phyloP scores from a whole-genome alignment of 2,797 vertebrate genomes.

The Lagodon rhomboides region DNA sequence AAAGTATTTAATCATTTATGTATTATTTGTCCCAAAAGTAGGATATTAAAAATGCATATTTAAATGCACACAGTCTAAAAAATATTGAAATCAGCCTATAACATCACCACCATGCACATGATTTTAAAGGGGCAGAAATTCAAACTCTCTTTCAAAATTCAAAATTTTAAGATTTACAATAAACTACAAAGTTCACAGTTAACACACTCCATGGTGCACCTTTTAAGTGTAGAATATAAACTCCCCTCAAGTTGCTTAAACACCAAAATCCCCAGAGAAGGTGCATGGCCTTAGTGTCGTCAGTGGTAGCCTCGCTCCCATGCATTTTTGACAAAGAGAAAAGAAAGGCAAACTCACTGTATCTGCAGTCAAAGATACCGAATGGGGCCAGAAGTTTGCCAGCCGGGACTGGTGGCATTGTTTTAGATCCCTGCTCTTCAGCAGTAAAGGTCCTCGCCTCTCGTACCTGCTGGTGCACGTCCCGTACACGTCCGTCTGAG shows the following conservation, averaged over 20 bases:
- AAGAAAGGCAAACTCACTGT: conserved; percentile 76
- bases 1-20: not conserved
- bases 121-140: too few species aligned
- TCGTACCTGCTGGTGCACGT: conserved; percentile 88
- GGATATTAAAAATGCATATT: too few species aligned
- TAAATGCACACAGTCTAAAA: not conserved
- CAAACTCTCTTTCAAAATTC: too few species aligned
- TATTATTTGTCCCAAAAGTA: not conserved
- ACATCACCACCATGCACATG: not conserved
- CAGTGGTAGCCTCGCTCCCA: not conserved
- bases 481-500: conserved; percentile 88
- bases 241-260: not conserved
- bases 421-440: conserved; percentile 87
- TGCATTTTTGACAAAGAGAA: not conserved
- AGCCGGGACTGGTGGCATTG: conserved; percentile 85
- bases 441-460: conserved; percentile 75
- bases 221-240: not conserved
- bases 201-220: too few species aligned
- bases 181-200: too few species aligned
- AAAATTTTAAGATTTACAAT: too few species aligned
- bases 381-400: conserved; percentile 81
- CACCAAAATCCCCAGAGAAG: not conserved
- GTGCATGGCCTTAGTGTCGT: not conserved
- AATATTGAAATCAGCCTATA: not conserved
- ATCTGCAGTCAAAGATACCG: conserved; percentile 77